These are phyloP conservation scores for Drosophila nigritarsus DNA, from an alignment of 2,888 invertebrate genomes.

Conservation along the genomic window DNA sequence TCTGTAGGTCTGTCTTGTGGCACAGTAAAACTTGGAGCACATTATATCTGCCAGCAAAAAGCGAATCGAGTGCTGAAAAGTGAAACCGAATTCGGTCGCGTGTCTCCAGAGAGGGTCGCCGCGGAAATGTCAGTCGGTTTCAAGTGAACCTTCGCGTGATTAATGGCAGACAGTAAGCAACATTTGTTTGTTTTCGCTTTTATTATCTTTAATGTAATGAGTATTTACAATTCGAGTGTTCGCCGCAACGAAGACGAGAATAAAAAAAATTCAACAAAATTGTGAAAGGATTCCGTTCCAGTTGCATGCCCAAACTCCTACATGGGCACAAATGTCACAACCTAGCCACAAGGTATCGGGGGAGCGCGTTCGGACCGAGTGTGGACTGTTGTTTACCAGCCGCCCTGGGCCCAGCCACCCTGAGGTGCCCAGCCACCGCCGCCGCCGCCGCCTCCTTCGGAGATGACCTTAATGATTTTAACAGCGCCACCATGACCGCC, in stretches of 20 bases:
- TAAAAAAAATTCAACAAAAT: slow-evolving; percentile 23
- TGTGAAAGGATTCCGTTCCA: slow-evolving; percentile 24
- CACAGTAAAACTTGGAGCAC: not conserved
- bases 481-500: slow-evolving; percentile 35
- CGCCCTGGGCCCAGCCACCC: slow-evolving; percentile 62
- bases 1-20: not conserved
- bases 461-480: slow-evolving; percentile 50
- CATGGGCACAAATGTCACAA: slow-evolving; percentile 1
- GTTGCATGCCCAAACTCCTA: slow-evolving; percentile 3
- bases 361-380: not conserved
- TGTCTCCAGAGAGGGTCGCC: slow-evolving; percentile 6
- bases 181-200: slow-evolving; percentile 16
- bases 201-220: slow-evolving; percentile 36
- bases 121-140: slow-evolving; percentile 8
- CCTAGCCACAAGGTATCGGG: slow-evolving; percentile 10
- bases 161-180: slow-evolving; percentile 23
- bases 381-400: slow-evolving; percentile 54
- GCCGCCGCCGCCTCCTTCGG: slow-evolving; percentile 26
- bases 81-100: slow-evolving; percentile 22
- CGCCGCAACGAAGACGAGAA: slow-evolving; percentile 19
- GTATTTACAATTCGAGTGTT: slow-evolving; percentile 51
- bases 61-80: slow-evolving; percentile 15
- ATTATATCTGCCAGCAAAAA: not conserved
- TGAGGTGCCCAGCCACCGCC: slow-evolving; percentile 63
- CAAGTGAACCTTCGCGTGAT: slow-evolving; percentile 12